Evolutionary conservation across 2,888 invertebrate species (phyloP), one percentile per base, ranked within the genome.

Genomic region (Apodemia hepburni): DNA sequence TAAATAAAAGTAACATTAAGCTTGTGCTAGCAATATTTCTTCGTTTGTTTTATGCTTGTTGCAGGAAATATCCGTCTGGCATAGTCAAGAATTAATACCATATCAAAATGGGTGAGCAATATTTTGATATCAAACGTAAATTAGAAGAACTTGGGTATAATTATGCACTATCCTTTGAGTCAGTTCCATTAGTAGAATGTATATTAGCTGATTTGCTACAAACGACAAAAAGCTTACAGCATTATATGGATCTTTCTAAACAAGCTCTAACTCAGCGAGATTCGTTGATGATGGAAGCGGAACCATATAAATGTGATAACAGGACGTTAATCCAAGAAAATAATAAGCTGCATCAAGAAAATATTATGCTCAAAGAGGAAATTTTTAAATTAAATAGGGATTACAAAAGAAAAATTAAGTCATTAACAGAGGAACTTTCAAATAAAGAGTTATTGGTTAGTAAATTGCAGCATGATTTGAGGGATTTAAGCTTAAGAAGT

Each of bases 221-320:
- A 79, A 97, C 97, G 9, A 98, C 97, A n/a, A 95, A 96, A 71
- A 97, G 95, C 76, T 90, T 98, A 62, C 95, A 96, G 76, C 95
- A 97, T 85, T 95, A 96, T 68, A 97, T 97, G 92, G 93, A 94
- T 66, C 86, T 96, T 71, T 94, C 96, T 7, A 93, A 95, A 77
- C 93, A 94, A 73, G 93, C 95, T 61, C 81, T 92, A n/a, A 78
- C 95, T 93, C 95, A 96, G 80, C 93, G 94, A 69, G 93, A 94
- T 74, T 92, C 94, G 67, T 89, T 96, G 73, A 93, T 95, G 82
- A 83, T 94, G 63, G 94, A 95, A 71, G 93, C 94, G 49, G 96
- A 96, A 80, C 96, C 96, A 0, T 96, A 95, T 74, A 96, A 95
- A 85, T 95, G 95, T 80, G 96, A 96, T 76, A 97, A 97, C 84